Evolutionary conservation across 2,888 invertebrate genomes (phyloP), one percentile per base, ranked within the genome.

Genomic region (Homarus gammarus): DNA sequence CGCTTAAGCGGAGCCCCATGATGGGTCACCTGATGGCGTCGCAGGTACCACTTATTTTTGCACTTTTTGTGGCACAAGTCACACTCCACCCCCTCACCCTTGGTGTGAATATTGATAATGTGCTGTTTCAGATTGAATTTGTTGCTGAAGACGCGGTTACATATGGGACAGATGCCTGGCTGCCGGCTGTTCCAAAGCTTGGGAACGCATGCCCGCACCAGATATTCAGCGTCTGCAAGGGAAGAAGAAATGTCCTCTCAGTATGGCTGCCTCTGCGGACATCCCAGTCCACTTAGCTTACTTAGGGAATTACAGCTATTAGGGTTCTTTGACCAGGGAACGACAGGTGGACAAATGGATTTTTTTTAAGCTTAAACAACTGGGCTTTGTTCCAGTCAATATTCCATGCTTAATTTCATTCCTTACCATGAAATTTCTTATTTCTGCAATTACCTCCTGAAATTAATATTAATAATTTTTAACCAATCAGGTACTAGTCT

Each of bases 71-170:
- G 91, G 89, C 92, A 92, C 77, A 91, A 84, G 79, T 92, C 89
- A 88, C 92, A 92, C 84, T 92, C 91, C 84, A 92, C 89, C 77
- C 92, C 92, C 81, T 91, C 90, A 61, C 92, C 92, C 85, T 91
- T 91, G 82, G 92, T 92, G 90, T 92, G 92, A 89, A 92, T 92
- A 89, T 92, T 92, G 89, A 92, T 90, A 86, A 92, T 92, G 91
- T 92, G 92, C 91, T 92, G 92, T 88, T 92, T 92, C 79, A 92
- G 89, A 89, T 92, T 92, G 91, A 92, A 92, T 91, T 92, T 92
- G 91, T 92, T 92, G 90, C 92, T 92, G 91, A 92, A 92, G 91
- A 92, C 89, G 70, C 92, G 86, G 87, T 92, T 91, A 88, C 92
- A 92, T 87, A 91, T 92, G 79, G 92, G 92, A 81, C 92, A 92